Base-by-base conservation (phyloP, 2,113 vertebrate genomes). In the Burhinus oedicnemus region DNA sequence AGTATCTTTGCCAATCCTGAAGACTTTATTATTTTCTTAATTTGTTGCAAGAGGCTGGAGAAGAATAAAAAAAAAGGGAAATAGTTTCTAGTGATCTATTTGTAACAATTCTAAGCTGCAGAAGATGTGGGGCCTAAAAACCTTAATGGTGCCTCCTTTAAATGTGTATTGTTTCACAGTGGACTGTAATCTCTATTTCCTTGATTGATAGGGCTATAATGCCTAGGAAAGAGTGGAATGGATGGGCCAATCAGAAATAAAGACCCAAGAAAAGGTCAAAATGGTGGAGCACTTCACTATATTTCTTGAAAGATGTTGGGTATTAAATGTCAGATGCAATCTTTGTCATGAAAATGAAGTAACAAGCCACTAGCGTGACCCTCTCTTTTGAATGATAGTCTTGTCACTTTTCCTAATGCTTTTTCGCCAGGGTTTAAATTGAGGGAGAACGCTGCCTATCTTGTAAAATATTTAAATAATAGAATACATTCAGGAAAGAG, bases 261-360 rank as follows among this genome's bases (percentile, higher is more conserved):
- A 97, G 89, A 93, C 25, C 52, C 13, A 51, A 90, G 71, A 79
- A 94, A 97, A 97, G 93, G 89, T 93, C 94, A 97, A 92, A 90
- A 84, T 90, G 42, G 68, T 91, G 65, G 90, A 90, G 72, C 58
- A 77, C 45, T 90, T 96, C 75, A 86, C 83, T 93, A 29, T 97
- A 90, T 96, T 92, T 93, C 90, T 83, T 88, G 92, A 93, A 94
- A 94, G 64, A 87, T 64, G 42, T 54, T 83, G 64, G 45, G 54
- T 96, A 96, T 97, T 95, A 97, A 96, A 97, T 93, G 92, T 95
- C 96, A 96, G 91, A 70, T 90, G 72, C 61, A 97, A 91, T 96
- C 90, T 97, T 97, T 96, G 92, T 96, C 87, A 94, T 84, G 87
- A 94, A 97, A 97, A 97, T 94, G 82, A 93, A 92, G 82, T 89